Evolutionary conservation across 2,113 vertebrate genomes (phyloP).

Genomic region (Apistogramma diplotaenia): DNA sequence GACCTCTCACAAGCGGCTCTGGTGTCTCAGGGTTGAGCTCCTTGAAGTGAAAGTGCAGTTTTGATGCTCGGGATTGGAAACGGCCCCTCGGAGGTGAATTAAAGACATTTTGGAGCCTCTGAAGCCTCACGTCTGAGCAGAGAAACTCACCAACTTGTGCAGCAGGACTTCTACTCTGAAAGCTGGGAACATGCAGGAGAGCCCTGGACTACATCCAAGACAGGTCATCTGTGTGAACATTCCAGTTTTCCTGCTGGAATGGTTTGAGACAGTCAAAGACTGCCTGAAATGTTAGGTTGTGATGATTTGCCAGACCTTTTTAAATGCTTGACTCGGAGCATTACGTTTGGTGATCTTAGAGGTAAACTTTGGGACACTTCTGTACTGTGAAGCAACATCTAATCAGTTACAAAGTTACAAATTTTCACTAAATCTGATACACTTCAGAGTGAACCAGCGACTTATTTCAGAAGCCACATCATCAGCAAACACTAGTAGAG

Average conservation of each 20-base stretch:
- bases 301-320: too few relatives aligned
- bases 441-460: too few relatives aligned
- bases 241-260: not conserved
- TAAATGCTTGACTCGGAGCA: too few relatives aligned
- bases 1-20: not conserved
- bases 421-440: too few relatives aligned
- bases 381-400: not conserved
- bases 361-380: not conserved
- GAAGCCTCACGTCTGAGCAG: not conserved
- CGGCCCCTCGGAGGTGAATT: not conserved
- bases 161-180: not conserved
- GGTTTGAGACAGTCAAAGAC: not conserved
- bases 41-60: slow-evolving; percentile 45
- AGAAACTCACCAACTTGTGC: not conserved
- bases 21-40: slow-evolving; percentile 19
- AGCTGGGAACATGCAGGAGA: not conserved
- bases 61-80: slow-evolving; percentile 36
- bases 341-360: too few relatives aligned
- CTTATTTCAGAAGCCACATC: too few relatives aligned
- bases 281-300: too few relatives aligned
- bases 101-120: not conserved
- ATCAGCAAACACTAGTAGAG: not conserved
- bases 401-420: too few relatives aligned
- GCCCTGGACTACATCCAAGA: not conserved
- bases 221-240: not conserved